phyloP scores from a whole-genome alignment of 2,113 vertebrate species.

The Limnothrissa miodon region DNA sequence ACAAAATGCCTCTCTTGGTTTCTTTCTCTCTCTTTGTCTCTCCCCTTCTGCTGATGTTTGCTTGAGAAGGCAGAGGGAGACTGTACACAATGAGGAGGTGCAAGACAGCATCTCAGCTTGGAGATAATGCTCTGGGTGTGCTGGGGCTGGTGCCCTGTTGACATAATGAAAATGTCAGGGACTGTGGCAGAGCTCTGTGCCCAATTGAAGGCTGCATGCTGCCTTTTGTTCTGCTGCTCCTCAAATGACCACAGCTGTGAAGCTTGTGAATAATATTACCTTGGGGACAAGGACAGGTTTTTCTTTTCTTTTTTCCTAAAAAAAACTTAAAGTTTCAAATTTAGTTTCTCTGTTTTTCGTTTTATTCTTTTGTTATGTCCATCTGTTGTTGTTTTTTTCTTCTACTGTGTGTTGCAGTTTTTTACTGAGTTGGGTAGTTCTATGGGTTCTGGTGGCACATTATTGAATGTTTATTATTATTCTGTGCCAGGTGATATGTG shows the following conservation, averaged over 20 bases:
- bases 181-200: background rate
- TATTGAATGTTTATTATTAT: conserved; percentile 2
- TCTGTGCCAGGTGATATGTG: conserved; percentile 30
- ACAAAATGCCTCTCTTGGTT: background rate
- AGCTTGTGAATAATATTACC: background rate
- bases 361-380: background rate
- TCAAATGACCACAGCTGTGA: background rate
- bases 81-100: background rate
- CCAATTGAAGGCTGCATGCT: background rate
- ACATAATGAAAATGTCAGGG: conserved; percentile 18
- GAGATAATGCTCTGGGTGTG: conserved; percentile 8
- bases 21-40: background rate
- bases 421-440: background rate
- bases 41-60: background rate
- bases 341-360: background rate
- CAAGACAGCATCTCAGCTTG: background rate
- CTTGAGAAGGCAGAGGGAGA: background rate
- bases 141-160: background rate
- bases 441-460: conserved; percentile 19
- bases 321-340: background rate
- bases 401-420: background rate
- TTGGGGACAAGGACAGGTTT: background rate
- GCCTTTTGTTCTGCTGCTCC: background rate
- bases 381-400: background rate
- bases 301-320: background rate